Base-by-base conservation (phyloP, 1,140 invertebrate species). In the Drosophila setifemur region DNA sequence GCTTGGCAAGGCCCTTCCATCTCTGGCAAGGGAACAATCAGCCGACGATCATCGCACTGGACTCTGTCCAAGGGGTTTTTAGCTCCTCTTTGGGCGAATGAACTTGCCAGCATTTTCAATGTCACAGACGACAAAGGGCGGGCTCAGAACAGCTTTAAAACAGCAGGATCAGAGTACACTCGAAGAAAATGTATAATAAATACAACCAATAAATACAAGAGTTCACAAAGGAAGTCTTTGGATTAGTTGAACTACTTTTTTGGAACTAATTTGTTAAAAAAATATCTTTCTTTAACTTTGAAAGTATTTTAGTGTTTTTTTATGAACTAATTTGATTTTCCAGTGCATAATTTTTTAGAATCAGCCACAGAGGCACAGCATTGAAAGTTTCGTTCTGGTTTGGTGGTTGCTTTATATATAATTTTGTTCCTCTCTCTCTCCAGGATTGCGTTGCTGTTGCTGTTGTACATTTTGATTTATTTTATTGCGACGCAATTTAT, bases 61-160 rank as follows among this genome's bases (percentile, higher is more conserved):
- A 66, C 71, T 57, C 31, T 35, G 29, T 14, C 48, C 43, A 64
- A 68, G 40, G 52, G 45, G 16, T 23, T 23, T 29, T 23, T 23
- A 23, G 5, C 21, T 37, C 2, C 55, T 23, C 45, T 16, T 26
- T 28, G 57, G 72, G 81, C 75, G 81, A 86, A 86, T 86, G 81
- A 86, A 86, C 81, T 86, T 73, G 72, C 61, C 43, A 40, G 76
- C 82, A 69, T 73, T 87, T 86, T 86, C 81, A 86, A 86, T 86
- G 81, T 86, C 83, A 87, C 73, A 72, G 48, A 64, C 60, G 42
- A 64, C 60, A 64, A 64, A 64, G 61, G 58, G 58, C 73, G 43
- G 14, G n/a, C n/a, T n/a, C 33, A 40, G 52, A 12, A 44, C 14
- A 19, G 12, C 7, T 40, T 52, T 39, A 1, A 39, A 70, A 16